phyloP scores from a whole-genome alignment of 2,113 vertebrate species.

The Anoura caudifer region DNA sequence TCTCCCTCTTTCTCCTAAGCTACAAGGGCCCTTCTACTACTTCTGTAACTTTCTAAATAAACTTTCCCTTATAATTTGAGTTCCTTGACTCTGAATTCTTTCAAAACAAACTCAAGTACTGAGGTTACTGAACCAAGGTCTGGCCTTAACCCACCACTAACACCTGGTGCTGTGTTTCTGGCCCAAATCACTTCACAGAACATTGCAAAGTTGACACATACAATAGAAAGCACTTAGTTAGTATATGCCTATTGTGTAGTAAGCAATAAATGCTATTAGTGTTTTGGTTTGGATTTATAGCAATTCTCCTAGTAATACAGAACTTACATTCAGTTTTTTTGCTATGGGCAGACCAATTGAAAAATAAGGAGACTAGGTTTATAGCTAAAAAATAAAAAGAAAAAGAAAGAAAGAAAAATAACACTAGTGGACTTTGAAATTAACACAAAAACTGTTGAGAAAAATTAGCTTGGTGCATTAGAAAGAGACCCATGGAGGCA shows the following conservation, averaged over 20 bases:
- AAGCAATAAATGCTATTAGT: background rate
- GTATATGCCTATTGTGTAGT: background rate
- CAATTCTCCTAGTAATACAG: background rate
- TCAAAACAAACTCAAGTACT: background rate
- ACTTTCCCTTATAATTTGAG: background rate
- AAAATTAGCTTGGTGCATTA: background rate
- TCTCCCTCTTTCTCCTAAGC: background rate
- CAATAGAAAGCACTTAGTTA: background rate
- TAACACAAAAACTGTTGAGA: background rate
- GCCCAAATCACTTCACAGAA: background rate
- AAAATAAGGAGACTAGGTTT: background rate
- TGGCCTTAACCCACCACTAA: background rate
- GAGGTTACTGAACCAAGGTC: background rate
- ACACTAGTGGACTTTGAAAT: background rate
- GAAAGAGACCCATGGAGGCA: background rate
- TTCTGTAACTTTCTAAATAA: background rate
- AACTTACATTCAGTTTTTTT: background rate
- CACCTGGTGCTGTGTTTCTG: background rate
- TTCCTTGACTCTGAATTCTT: background rate
- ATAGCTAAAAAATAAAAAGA: background rate
- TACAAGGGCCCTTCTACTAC: background rate
- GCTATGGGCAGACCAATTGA: background rate
- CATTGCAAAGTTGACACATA: background rate
- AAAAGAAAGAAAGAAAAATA: background rate
- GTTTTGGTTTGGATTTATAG: background rate